Percentiles rank a stretch among this genome's conserved stretches.
phyloP scores from a whole-genome alignment of 2,113 vertebrate species.

The Calidris pugnax region DNA sequence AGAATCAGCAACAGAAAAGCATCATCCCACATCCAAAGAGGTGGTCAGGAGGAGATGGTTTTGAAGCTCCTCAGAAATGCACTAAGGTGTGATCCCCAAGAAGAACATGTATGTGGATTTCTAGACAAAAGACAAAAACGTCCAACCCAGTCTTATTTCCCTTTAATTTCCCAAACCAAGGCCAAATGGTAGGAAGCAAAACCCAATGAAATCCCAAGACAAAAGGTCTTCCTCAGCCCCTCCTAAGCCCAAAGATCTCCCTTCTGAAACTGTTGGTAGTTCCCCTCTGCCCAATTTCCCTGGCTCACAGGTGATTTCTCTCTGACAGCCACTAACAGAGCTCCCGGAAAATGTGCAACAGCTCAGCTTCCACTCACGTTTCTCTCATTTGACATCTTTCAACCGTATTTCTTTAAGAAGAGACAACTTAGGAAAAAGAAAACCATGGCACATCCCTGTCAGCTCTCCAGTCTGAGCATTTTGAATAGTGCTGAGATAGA shows the following conservation, averaged over 20 bases:
- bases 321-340: not conserved
- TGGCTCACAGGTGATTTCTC: conserved; percentile 7
- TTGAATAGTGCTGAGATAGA: not conserved
- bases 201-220: not conserved
- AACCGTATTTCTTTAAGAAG: not conserved
- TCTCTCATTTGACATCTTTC: not conserved
- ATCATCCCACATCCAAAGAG: not conserved
- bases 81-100: not conserved
- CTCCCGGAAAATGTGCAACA: not conserved
- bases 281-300: not conserved
- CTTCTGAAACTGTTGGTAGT: not conserved
- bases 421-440: not conserved
- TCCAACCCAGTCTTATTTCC: not conserved
- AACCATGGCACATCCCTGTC: not conserved
- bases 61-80: not conserved
- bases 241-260: not conserved
- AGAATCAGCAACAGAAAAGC: not conserved
- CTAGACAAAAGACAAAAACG: not conserved
- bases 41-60: not conserved
- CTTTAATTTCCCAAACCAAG: not conserved
- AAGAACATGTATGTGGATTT: not conserved
- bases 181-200: not conserved
- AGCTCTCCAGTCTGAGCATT: not conserved
- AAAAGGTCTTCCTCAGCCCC: not conserved
- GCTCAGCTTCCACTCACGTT: not conserved